Conservation (phyloP, 2,888 invertebrate species). For the Euplagia quadripunctaria region DNA sequence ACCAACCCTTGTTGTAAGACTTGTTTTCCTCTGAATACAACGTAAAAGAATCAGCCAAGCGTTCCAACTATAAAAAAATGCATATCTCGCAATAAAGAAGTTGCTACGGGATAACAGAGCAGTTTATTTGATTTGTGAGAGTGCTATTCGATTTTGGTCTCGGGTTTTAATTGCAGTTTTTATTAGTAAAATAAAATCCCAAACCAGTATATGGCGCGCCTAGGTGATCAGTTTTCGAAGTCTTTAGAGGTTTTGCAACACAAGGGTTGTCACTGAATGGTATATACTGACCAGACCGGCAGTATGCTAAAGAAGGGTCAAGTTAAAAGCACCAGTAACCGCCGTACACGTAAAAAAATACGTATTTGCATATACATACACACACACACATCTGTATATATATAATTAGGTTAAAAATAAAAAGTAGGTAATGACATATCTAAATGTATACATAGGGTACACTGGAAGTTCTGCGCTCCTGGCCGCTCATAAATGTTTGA, state of each 20-base stretch:
- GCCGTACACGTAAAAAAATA: too few species aligned
- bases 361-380: too few species aligned
- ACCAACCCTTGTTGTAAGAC: not conserved
- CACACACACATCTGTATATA: too few species aligned
- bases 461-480: too few species aligned
- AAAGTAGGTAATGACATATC: too few species aligned
- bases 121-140: slow-evolving; percentile 14
- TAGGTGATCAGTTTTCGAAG: not conserved
- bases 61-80: slow-evolving; percentile 4
- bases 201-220: too few species aligned
- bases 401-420: too few species aligned
- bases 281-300: too few species aligned
- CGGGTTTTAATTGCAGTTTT: slow-evolving; percentile 5
- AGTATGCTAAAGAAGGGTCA: too few species aligned
- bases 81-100: slow-evolving; percentile 7
- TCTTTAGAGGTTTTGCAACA: not conserved
- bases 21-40: not conserved
- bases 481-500: too few species aligned
- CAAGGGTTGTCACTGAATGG: not conserved
- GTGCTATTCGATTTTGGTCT: slow-evolving; percentile 5
- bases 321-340: too few species aligned
- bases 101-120: not conserved
- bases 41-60: not conserved
- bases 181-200: not conserved
- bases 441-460: too few species aligned